A percentile compares a stretch with the other conserved stretches of the same genome.
Conservation (phyloP, 2,113 vertebrate genomes). For the Platichthys flesus region DNA sequence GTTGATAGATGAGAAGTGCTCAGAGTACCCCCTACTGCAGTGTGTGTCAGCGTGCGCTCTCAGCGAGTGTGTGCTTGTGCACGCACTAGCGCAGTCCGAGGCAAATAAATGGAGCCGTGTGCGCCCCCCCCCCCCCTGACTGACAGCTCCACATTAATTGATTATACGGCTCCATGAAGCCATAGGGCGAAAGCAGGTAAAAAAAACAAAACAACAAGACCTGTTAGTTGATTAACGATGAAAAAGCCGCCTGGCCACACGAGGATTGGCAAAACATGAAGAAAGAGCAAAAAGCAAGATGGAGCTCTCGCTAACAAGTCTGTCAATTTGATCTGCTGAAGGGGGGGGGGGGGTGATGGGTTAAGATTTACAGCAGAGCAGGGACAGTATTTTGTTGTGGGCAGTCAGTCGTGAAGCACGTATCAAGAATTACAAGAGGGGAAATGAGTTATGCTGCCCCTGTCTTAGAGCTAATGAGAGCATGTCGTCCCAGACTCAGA, state of each 20-base stretch:
- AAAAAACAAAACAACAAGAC: not conserved
- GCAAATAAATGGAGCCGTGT: conserved; percentile 42
- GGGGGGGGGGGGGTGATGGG: conserved; percentile 1
- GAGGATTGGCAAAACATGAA: conserved; percentile 9
- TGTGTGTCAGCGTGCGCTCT: conserved; percentile 13
- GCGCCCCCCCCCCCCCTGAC: not conserved
- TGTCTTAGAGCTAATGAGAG: conserved; percentile 64
- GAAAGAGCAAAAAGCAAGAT: not conserved
- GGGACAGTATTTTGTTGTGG: conserved; percentile 51
- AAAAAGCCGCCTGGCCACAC: conserved; percentile 15
- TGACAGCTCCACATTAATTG: conserved; percentile 26
- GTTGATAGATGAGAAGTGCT: too few species aligned
- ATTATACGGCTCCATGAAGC: conserved; percentile 18
- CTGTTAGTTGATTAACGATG: conserved; percentile 49
- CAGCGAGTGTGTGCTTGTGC: conserved; percentile 3
- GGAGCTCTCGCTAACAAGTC: conserved; percentile 16
- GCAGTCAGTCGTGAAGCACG: conserved; percentile 51
- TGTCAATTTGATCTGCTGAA: conserved; percentile 13
- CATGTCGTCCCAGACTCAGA: conserved; percentile 38
- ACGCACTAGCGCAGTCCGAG: conserved; percentile 3
- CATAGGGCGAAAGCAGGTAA: conserved; percentile 11
- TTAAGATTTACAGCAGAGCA: conserved; percentile 42
- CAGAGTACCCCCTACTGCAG: too few species aligned
- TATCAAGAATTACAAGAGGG: conserved; percentile 54
- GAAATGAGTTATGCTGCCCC: conserved; percentile 50